Percentiles rank a stretch among this genome's conserved stretches.
Conservation (phyloP, 2,888 invertebrate genomes). For the Caenorhabditis wallacei region DNA sequence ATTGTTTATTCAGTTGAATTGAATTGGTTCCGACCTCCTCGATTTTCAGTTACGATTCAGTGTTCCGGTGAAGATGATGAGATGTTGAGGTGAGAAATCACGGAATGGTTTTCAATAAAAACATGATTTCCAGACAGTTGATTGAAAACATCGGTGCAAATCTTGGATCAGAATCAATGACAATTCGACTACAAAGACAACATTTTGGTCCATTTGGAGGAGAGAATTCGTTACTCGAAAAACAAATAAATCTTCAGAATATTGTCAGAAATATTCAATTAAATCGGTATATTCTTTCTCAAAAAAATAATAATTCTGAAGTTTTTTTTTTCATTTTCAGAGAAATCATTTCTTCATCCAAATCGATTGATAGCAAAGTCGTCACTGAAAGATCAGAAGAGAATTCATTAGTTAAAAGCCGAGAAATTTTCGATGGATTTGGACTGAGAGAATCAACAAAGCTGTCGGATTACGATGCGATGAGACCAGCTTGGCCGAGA, state of each 20-base stretch:
- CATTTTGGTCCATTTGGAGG: conserved; percentile 89
- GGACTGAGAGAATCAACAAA: conserved; percentile 53
- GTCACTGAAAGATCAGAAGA: conserved; percentile 12
- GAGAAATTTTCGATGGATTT: conserved; percentile 65
- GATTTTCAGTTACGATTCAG: conserved; percentile 93
- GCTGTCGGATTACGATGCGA: conserved; percentile 71
- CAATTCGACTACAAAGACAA: conserved; percentile 55
- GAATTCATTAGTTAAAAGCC: neutral
- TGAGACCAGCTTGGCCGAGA: conserved; percentile 75
- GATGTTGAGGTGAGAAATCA: conserved; percentile 87
- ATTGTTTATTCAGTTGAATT: conserved; percentile 92
- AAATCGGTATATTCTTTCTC: conserved; percentile 63
- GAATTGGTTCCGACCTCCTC: conserved; percentile 89
- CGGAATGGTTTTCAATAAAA: neutral
- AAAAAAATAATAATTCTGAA: no score
- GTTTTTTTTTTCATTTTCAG: conserved; percentile 25
- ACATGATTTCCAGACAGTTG: conserved; percentile 83
- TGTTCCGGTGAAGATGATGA: conserved; percentile 90
- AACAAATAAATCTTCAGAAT: conserved; percentile 90
- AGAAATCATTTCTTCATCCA: conserved; percentile 25
- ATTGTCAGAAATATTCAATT: conserved; percentile 84
- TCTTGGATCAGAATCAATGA: conserved; percentile 88
- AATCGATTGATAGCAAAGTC: conserved; percentile 24
- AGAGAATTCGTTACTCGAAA: conserved; percentile 89
- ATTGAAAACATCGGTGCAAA: conserved; percentile 91